Percentiles rank a stretch among this genome's conserved stretches.
phyloP scores from a whole-genome alignment of 1,140 invertebrate species.

The Triops cancriformis region DNA sequence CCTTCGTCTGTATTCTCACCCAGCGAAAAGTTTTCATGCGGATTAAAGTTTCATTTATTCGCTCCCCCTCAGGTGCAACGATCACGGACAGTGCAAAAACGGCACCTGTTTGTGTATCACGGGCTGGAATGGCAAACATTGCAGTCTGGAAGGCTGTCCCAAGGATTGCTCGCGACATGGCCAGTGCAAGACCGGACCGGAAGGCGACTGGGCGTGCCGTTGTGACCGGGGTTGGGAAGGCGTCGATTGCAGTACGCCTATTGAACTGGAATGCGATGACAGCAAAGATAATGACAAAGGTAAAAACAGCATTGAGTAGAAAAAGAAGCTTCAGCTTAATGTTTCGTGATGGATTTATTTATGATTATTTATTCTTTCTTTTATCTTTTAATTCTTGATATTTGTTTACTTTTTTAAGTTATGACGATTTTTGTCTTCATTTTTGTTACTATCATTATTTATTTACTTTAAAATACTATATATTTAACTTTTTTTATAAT shows the following conservation, averaged over 20 bases:
- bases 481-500: too few species aligned
- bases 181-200: constrained; percentile 53
- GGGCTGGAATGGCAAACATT: constrained; percentile 95
- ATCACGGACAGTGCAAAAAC: constrained; percentile 93
- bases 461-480: too few species aligned
- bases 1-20: not conserved
- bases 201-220: constrained; percentile 67
- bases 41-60: too few species aligned
- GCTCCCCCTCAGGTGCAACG: constrained; percentile 58
- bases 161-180: constrained; percentile 80
- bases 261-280: constrained; percentile 89
- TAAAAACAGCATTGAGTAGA: too few species aligned
- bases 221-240: constrained; percentile 89
- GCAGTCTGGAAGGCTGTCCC: constrained; percentile 90
- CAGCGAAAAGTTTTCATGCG: not conserved
- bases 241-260: constrained; percentile 73
- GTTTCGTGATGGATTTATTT: constrained; percentile 25
- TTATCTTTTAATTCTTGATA: too few species aligned
- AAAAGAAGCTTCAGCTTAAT: too few species aligned
- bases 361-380: not conserved
- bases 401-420: too few species aligned
- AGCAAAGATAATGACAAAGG: constrained; percentile 93
- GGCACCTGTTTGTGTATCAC: constrained; percentile 92
- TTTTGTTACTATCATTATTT: too few species aligned
- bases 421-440: too few species aligned